phyloP scores from a whole-genome alignment of 2,113 vertebrate species.

The Carlito syrichta region DNA sequence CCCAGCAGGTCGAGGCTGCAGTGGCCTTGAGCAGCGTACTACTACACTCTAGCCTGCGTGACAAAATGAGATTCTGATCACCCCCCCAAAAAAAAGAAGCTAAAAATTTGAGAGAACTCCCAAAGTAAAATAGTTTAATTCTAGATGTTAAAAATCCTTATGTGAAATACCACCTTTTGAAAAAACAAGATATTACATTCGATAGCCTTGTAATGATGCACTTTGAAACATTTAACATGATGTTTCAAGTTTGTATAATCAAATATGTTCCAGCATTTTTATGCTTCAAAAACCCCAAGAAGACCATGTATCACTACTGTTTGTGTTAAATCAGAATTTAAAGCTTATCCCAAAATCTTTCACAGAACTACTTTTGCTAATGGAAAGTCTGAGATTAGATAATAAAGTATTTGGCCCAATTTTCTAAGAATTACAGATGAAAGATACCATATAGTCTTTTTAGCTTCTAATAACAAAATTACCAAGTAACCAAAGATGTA shows the following conservation, averaged over 20 bases:
- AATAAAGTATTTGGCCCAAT: background rate
- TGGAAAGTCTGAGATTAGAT: background rate
- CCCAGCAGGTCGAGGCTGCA: too few relatives aligned
- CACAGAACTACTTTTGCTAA: background rate
- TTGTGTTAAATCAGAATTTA: slow-evolving; percentile 12
- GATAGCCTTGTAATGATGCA: background rate
- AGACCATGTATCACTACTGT: background rate
- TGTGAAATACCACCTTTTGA: background rate
- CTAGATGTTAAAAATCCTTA: background rate
- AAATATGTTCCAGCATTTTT: background rate
- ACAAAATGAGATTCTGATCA: too few relatives aligned
- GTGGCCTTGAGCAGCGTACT: too few relatives aligned
- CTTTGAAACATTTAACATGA: background rate
- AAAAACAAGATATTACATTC: background rate
- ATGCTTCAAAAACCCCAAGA: background rate
- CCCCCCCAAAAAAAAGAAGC: too few relatives aligned
- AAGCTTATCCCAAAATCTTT: background rate
- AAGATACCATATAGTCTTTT: background rate
- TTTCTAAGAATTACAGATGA: slow-evolving; percentile 31
- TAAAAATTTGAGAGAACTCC: background rate
- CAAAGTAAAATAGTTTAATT: background rate
- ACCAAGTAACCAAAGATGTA: background rate
- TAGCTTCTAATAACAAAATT: background rate
- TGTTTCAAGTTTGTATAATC: background rate
- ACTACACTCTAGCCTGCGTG: too few relatives aligned